Evolutionary conservation across 2,888 invertebrate species (phyloP).

Genomic region (Zygaena filipendulae): DNA sequence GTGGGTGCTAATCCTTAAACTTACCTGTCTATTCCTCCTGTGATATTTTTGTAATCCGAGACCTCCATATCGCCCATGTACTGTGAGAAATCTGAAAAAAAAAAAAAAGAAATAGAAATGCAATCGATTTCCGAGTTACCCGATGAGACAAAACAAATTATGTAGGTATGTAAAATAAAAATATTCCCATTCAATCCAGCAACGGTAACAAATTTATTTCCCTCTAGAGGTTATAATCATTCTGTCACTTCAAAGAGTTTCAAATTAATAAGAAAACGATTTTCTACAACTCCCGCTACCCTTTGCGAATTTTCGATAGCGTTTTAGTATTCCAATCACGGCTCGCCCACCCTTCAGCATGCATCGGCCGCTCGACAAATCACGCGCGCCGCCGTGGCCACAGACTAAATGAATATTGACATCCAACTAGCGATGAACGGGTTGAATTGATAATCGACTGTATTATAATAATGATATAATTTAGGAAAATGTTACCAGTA

Average conservation of each 20-base stretch:
- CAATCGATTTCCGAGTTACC: no score
- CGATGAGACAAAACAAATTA: no score
- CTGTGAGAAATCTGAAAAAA: slow-evolving; percentile 52
- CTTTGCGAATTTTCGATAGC: slow-evolving; percentile 25
- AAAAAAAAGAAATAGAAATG: slow-evolving; percentile 5
- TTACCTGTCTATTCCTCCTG: slow-evolving; percentile 52
- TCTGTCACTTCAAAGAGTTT: no score
- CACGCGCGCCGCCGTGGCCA: slow-evolving; percentile 40
- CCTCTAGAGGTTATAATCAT: no score
- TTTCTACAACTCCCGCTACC: slow-evolving; percentile 33
- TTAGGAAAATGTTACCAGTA: no score
- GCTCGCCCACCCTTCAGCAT: slow-evolving; percentile 22
- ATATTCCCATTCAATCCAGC: no score
- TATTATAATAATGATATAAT: no score
- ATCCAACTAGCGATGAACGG: slow-evolving; percentile 46
- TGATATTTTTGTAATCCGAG: slow-evolving; percentile 46
- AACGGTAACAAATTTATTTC: no score
- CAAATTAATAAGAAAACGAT: slow-evolving; percentile 40
- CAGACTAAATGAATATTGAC: slow-evolving; percentile 64
- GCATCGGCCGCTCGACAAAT: slow-evolving; percentile 36
- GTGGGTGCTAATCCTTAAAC: no score
- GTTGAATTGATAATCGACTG: slow-evolving; percentile 53
- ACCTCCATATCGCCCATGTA: slow-evolving; percentile 60
- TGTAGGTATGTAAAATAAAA: no score
- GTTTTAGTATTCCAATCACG: slow-evolving; percentile 45